Percentiles rank a stretch among this genome's conserved stretches.
Conservation (phyloP, 2,888 invertebrate genomes). For the Coelogynopora nodosa region DNA sequence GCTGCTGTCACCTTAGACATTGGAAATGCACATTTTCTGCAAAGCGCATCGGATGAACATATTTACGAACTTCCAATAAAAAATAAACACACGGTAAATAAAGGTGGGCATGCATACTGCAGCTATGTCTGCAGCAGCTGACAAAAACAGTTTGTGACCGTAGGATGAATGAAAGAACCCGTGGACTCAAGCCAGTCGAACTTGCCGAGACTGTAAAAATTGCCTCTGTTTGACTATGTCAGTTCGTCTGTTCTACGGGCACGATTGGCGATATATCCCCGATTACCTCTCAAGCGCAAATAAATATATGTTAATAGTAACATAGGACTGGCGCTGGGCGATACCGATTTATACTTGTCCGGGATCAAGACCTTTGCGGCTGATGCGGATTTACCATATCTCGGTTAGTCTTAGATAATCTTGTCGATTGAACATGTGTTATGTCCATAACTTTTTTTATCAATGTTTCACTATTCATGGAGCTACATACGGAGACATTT, state of each 20-base stretch:
- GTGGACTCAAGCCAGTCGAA: slow-evolving; percentile 17
- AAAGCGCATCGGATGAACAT: not conserved
- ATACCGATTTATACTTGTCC: slow-evolving; percentile 1
- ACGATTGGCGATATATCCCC: not conserved
- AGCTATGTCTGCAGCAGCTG: not conserved
- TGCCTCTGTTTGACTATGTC: slow-evolving; percentile 15
- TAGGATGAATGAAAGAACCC: not conserved
- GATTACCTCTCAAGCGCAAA: not conserved
- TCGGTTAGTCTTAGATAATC: not conserved
- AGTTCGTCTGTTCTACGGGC: not conserved
- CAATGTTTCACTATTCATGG: not conserved
- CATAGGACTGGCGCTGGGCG: slow-evolving; percentile 11
- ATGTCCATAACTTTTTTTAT: not conserved
- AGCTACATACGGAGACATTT: slow-evolving; percentile 2
- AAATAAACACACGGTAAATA: slow-evolving; percentile 1
- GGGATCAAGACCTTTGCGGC: not conserved
- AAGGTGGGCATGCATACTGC: not conserved
- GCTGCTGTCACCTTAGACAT: not conserved
- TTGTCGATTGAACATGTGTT: not conserved
- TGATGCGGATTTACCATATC: not conserved
- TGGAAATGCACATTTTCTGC: slow-evolving; percentile 7
- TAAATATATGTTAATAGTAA: not conserved
- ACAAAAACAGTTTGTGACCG: not conserved
- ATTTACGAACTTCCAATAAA: slow-evolving; percentile 13
- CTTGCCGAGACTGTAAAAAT: not conserved